Evolutionary conservation across 1,140 invertebrate species (phyloP).

Genomic region (Mamestra configurata): DNA sequence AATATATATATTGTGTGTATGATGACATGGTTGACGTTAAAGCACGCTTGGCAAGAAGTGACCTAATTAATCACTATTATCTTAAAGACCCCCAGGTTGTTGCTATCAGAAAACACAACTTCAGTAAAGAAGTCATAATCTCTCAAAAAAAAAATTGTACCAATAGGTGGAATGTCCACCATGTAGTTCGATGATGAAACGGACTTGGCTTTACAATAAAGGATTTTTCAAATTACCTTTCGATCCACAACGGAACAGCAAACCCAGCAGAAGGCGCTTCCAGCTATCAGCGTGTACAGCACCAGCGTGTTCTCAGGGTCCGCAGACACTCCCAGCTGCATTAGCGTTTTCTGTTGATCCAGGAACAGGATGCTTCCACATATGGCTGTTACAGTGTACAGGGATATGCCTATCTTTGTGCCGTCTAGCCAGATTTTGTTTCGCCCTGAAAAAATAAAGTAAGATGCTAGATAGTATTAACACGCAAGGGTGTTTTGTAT

Average conservation of each 20-base stretch:
- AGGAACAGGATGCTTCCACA: constrained; percentile 77
- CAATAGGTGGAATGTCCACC: too few species aligned
- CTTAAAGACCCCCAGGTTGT: too few species aligned
- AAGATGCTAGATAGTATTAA: too few species aligned
- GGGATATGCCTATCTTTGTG: constrained; percentile 72
- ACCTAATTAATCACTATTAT: too few species aligned
- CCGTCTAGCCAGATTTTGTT: constrained; percentile 75
- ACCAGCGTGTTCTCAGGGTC: constrained; percentile 72
- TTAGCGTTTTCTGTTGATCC: constrained; percentile 73
- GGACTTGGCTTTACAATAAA: background rate
- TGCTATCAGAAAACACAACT: too few species aligned
- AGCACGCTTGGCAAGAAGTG: too few species aligned
- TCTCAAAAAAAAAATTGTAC: too few species aligned
- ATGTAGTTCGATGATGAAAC: too few species aligned
- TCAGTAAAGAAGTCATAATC: too few species aligned
- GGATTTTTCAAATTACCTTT: constrained; percentile 61
- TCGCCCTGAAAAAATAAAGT: constrained; percentile 73
- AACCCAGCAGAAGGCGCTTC: constrained; percentile 57
- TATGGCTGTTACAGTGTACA: constrained; percentile 68
- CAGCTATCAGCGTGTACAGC: constrained; percentile 61
- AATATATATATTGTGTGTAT: too few species aligned
- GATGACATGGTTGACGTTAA: too few species aligned
- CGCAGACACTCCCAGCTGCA: constrained; percentile 62
- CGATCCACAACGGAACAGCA: constrained; percentile 67
- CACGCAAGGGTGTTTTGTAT: too few species aligned